Evolutionary conservation across 1,140 invertebrate genomes (phyloP).

Genomic region (Bombus terrestris): DNA sequence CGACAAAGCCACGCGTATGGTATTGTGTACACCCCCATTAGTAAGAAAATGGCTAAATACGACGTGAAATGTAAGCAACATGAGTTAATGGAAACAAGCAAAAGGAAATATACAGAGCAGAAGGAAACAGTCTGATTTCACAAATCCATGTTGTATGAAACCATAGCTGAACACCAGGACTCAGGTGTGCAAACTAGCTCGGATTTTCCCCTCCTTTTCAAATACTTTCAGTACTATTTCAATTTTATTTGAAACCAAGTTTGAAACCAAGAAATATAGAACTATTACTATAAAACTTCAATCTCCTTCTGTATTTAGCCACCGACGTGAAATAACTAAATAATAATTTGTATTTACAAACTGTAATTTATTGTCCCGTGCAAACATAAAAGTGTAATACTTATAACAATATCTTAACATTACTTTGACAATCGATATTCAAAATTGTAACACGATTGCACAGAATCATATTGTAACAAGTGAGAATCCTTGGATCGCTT

Average conservation of each 20-base stretch:
- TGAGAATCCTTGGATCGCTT: too few species aligned
- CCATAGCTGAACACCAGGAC: not conserved
- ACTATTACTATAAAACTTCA: not conserved
- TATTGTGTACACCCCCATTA: not conserved
- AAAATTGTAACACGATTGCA: too few species aligned
- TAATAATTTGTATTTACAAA: not conserved
- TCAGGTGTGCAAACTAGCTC: slow-evolving; percentile 16
- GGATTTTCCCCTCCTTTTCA: not conserved
- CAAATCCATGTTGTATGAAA: slow-evolving; percentile 26
- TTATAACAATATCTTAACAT: not conserved
- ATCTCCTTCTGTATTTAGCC: slow-evolving; percentile 1
- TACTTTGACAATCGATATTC: too few species aligned
- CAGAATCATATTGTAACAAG: too few species aligned
- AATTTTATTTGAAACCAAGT: too few species aligned
- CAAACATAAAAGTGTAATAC: too few species aligned
- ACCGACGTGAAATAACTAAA: not conserved
- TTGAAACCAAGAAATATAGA: not conserved
- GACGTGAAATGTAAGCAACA: slow-evolving; percentile 9
- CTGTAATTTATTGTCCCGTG: not conserved
- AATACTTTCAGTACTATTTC: not conserved
- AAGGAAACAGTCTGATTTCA: slow-evolving; percentile 2
- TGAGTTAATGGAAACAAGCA: not conserved
- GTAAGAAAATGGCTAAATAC: not conserved
- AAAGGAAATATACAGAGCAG: not conserved
- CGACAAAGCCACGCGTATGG: not conserved